Evolutionary conservation across 2,888 invertebrate species (phyloP), one percentile per base, ranked within the genome.

Genomic region (Cinara cedri): DNA sequence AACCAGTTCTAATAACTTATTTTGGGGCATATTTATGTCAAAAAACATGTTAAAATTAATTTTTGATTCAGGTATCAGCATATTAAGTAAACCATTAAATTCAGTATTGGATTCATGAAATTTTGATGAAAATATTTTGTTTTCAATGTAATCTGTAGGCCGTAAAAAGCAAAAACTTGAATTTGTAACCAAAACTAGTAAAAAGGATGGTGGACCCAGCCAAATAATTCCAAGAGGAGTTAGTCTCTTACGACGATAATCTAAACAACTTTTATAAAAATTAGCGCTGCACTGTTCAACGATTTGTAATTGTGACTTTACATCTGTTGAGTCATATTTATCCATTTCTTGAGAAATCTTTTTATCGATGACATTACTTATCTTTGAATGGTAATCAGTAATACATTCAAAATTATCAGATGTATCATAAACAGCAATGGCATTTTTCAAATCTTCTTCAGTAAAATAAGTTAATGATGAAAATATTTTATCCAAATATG

Each of bases 131-230:
- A 26, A 74, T 55, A 72, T 57, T 49, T 68, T 13, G 26, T 81
- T 65, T 81, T 81, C 82, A 13, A 74, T n/a, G 44, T 44, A 3
- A 72, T 82, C 62, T 49, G 65, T 71, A 13, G 82, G 70, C 19
- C 96, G 88, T 65, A 96, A 87, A 82, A 95, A 89, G 0, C 95
- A 94, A 83, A 95, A 90, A 3, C 92, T 91, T 13, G 91, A 91
- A 84, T 95, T 93, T 82, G 95, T 93, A 4, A 97, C 89, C 55
- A 84, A 72, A 92, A 81, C 80, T 10, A 82, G 34, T 51, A 82
- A 63, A 62, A 60, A 72, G 8, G 81, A 80, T 21, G 81, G 74
- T 3, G 74, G 46, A 14, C 78, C 70, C 1, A 82, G 24, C 82
- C 82, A 82, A n/a, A 78, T 68, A 16, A 78, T 51, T 42, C 78